These are phyloP conservation scores for Synodontis membranacea DNA, from an alignment of 2,113 vertebrate genomes.

Conservation along the genomic window DNA sequence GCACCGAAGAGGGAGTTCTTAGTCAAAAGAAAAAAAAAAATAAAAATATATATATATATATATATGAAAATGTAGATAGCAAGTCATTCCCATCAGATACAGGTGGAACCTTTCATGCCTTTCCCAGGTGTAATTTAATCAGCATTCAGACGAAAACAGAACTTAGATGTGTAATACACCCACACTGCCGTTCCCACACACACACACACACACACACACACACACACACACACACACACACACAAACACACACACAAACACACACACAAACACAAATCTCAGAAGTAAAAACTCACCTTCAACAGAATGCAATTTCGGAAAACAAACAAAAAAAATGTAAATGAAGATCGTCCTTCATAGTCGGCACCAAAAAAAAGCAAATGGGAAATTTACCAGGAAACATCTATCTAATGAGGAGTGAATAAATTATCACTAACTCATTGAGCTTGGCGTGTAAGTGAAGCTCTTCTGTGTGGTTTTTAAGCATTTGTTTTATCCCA, in stretches of 20 bases:
- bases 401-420: constrained; percentile 17
- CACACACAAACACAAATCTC: neutral
- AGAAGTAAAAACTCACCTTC: neutral
- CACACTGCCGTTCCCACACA: neutral
- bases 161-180: neutral
- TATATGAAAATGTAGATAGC: constrained; percentile 30
- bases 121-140: constrained; percentile 42
- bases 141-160: constrained; percentile 33
- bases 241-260: neutral
- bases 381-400: constrained; percentile 49
- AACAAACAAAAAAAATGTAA: neutral
- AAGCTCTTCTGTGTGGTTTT: constrained; percentile 8
- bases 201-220: neutral
- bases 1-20: constrained; percentile 39
- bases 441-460: constrained; percentile 25
- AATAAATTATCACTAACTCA: constrained; percentile 40
- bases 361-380: constrained; percentile 29
- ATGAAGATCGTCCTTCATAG: neutral
- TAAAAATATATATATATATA: too few species aligned
- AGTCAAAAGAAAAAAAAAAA: too few species aligned
- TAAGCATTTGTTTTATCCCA: constrained; percentile 13
- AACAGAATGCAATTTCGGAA: neutral
- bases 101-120: constrained; percentile 42
- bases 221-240: neutral
- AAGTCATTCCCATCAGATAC: constrained; percentile 42